These are phyloP conservation scores for Scaptomyza cyrtandrae DNA, from an alignment of 2,888 invertebrate genomes.

Conservation along the genomic window DNA sequence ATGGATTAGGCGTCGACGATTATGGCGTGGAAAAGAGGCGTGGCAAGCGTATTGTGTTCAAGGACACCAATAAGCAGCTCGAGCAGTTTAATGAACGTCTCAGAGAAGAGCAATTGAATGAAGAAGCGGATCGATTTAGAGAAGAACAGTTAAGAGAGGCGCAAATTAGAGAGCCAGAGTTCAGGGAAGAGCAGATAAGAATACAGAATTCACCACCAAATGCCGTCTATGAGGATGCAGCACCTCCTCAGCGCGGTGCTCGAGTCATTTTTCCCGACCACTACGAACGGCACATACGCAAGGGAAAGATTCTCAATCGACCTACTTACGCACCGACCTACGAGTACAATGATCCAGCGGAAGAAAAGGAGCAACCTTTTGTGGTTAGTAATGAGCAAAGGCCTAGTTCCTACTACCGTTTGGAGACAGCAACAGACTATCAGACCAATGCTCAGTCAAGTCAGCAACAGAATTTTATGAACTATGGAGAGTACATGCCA, in stretches of 20 bases:
- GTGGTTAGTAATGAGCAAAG: constrained; percentile 68
- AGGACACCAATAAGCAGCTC: constrained; percentile 56
- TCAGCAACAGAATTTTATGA: constrained; percentile 42
- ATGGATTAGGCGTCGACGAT: constrained; percentile 48
- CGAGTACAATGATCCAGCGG: constrained; percentile 46
- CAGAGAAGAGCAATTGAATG: constrained; percentile 20
- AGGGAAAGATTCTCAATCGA: constrained; percentile 81
- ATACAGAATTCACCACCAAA: constrained; percentile 48
- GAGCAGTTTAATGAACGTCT: constrained; percentile 44
- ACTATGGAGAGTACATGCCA: constrained; percentile 65
- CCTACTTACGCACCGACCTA: constrained; percentile 72
- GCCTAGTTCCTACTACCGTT: constrained; percentile 54
- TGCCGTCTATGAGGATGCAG: constrained; percentile 57
- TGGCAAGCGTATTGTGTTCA: constrained; percentile 69
- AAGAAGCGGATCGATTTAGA: constrained; percentile 24
- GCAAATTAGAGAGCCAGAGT: constrained; percentile 14
- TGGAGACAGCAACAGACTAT: constrained; percentile 42
- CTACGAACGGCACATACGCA: constrained; percentile 75
- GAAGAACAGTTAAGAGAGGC: constrained; percentile 29
- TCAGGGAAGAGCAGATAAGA: constrained; percentile 18
- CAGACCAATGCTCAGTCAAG: constrained; percentile 20
- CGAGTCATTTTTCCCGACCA: constrained; percentile 86
- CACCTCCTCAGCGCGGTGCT: constrained; percentile 73
- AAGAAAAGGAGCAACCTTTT: constrained; percentile 59
- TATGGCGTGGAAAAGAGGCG: constrained; percentile 51